Conservation (phyloP, 2,113 vertebrate genomes). For the Sylvilagus bachmani region DNA sequence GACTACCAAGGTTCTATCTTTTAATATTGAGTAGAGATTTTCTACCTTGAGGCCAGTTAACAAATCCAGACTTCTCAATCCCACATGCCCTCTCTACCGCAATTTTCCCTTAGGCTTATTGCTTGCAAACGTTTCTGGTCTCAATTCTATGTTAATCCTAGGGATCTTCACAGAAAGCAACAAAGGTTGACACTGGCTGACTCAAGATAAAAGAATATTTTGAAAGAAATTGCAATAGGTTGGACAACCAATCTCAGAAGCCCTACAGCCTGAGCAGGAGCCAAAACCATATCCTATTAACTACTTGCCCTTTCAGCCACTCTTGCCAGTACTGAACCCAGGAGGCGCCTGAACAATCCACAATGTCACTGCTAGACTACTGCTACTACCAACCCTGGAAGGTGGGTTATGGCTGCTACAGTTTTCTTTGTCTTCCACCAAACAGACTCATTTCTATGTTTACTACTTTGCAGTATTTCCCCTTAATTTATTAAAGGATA, state of each 20-base stretch:
- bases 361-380: neutral
- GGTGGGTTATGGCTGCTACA: neutral
- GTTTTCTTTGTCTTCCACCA: neutral
- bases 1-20: constrained; percentile 10
- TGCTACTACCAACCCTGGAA: too few relatives aligned
- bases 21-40: constrained; percentile 46
- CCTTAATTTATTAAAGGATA: neutral
- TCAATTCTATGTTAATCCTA: constrained; percentile 53
- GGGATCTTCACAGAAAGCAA: neutral
- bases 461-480: neutral
- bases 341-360: neutral
- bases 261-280: neutral
- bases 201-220: constrained; percentile 42
- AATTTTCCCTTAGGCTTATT: constrained; percentile 63
- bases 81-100: neutral
- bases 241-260: neutral
- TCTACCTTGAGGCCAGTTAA: constrained; percentile 37
- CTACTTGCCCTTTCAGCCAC: too few relatives aligned
- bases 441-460: neutral
- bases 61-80: constrained; percentile 31
- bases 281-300: neutral
- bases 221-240: neutral
- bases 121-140: constrained; percentile 17
- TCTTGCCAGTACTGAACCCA: neutral
- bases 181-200: neutral